phyloP scores from a whole-genome alignment of 2,888 invertebrate species.

The Apotomis capreana region DNA sequence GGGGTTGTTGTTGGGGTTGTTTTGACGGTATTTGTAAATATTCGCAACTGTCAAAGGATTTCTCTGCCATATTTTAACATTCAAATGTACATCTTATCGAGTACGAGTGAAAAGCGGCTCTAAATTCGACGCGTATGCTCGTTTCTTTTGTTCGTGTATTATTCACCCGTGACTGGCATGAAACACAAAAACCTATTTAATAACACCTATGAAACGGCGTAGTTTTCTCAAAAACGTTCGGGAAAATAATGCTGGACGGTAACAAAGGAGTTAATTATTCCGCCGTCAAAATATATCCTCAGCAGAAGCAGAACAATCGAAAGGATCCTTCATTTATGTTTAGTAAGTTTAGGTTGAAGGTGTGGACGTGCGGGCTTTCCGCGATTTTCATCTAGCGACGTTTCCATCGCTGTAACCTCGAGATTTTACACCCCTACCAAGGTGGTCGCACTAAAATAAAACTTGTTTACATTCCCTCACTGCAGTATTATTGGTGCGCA shows the following conservation, averaged over 20 bases:
- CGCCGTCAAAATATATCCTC: conserved; percentile 8
- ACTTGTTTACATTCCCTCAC: conserved; percentile 24
- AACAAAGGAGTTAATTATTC: conserved; percentile 25
- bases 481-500: conserved; percentile 8
- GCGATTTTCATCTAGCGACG: conserved; percentile 3
- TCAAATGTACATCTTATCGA: conserved; percentile 54
- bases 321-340: neutral
- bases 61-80: conserved; percentile 48
- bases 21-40: conserved; percentile 74
- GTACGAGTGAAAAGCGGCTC: conserved; percentile 66
- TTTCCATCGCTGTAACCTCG: neutral
- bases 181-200: conserved; percentile 70
- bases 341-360: neutral
- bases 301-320: neutral
- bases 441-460: neutral
- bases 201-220: conserved; percentile 52
- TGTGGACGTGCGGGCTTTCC: neutral
- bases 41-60: conserved; percentile 51
- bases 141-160: conserved; percentile 74
- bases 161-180: conserved; percentile 64
- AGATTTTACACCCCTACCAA: conserved; percentile 19
- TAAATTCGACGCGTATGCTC: conserved; percentile 75
- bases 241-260: conserved; percentile 43
- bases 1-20: conserved; percentile 57
- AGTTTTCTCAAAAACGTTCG: conserved; percentile 48